Percentiles rank a stretch among this genome's conserved stretches.
These are phyloP conservation scores for Lytechinus pictus DNA, from an alignment of 35 echinoderm and acorn worm species.

Conservation along the genomic window DNA sequence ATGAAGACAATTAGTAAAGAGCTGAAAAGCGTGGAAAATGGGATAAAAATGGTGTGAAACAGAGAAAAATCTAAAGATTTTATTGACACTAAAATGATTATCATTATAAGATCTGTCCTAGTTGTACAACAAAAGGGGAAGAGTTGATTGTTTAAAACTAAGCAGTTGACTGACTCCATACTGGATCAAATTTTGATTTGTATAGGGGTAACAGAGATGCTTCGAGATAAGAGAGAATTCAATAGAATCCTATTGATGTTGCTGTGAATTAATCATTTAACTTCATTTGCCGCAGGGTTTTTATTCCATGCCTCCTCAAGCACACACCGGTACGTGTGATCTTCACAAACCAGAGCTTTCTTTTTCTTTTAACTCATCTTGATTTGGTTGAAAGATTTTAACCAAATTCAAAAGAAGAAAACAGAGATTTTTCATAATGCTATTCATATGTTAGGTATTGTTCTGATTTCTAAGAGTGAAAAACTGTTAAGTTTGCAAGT, in stretches of 20 bases:
- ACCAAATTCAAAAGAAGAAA: background rate
- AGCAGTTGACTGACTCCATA: background rate
- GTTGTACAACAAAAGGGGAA: background rate
- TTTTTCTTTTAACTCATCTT: background rate
- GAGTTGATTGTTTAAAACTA: background rate
- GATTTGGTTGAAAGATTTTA: background rate
- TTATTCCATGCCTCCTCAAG: background rate
- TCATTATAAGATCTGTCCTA: conserved; percentile 8
- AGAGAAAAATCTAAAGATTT: background rate
- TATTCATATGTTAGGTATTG: background rate
- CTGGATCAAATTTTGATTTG: background rate
- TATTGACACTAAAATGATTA: background rate
- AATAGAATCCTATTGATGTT: background rate
- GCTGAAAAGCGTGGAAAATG: background rate
- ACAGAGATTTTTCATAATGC: background rate
- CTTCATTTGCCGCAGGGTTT: background rate
- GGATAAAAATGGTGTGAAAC: background rate
- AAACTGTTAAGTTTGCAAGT: background rate
- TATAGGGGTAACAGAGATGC: background rate
- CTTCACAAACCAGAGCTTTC: background rate
- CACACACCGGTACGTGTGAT: background rate
- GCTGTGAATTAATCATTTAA: conserved; percentile 14
- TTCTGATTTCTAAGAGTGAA: background rate
- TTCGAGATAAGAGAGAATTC: background rate
- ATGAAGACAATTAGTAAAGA: background rate